phyloP scores from a whole-genome alignment of 1,140 invertebrate genomes.

The Lasioglossum baleicum region DNA sequence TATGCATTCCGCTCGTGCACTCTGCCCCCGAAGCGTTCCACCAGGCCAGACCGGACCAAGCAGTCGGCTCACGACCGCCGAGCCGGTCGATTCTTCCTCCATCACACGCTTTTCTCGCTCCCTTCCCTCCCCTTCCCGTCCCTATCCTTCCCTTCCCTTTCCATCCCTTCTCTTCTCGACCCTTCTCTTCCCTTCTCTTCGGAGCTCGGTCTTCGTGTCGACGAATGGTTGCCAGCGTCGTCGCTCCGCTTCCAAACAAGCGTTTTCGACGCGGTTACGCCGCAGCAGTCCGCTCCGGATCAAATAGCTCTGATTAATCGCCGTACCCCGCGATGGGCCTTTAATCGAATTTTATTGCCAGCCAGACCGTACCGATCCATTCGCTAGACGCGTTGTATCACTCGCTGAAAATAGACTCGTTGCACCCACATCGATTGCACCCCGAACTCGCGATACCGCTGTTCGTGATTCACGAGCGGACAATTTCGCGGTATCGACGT shows the following conservation, averaged over 20 bases:
- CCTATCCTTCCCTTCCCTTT: no score
- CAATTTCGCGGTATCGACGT: no score
- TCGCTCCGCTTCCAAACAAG: no score
- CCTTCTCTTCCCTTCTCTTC: no score
- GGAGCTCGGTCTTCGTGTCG: no score
- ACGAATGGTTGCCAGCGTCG: no score
- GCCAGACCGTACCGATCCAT: no score
- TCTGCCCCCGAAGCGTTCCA: not conserved
- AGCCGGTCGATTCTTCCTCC: not conserved
- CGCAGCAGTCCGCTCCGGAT: no score
- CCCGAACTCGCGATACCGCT: not conserved
- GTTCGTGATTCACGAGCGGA: not conserved
- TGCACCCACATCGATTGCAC: not conserved
- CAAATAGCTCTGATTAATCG: no score
- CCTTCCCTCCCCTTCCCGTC: no score
- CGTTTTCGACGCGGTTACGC: no score
- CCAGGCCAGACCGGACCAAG: not conserved
- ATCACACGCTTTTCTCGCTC: not conserved
- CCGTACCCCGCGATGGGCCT: not conserved
- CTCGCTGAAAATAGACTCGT: not conserved
- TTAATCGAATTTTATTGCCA: not conserved
- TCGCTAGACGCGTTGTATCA: not conserved
- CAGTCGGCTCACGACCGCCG: slow-evolving; percentile 29
- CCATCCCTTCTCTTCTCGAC: no score
- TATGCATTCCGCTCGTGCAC: slow-evolving; percentile 26